Percentiles rank a stretch among this genome's conserved stretches.
Evolutionary conservation across 1,140 invertebrate species (phyloP).

Genomic region (Mylabris phalerata): DNA sequence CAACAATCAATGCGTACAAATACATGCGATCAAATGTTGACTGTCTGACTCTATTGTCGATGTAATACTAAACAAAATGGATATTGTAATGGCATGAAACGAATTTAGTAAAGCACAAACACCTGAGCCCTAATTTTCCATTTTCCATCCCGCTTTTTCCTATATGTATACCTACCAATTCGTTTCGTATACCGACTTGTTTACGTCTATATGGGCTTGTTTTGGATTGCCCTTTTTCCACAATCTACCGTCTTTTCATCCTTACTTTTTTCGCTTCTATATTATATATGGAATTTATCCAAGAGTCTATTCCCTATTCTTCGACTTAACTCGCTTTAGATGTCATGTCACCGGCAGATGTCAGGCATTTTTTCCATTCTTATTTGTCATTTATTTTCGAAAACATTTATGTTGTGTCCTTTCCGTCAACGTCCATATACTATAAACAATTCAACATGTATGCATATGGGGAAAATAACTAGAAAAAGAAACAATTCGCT

Average conservation of each 20-base stretch:
- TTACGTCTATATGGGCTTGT: too few relatives aligned
- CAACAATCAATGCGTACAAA: neutral
- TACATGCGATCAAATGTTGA: neutral
- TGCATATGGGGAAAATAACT: too few relatives aligned
- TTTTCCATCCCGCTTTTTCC: too few relatives aligned
- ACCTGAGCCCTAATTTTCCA: slow-evolving; percentile 9
- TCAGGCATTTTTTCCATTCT: neutral
- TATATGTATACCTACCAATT: too few relatives aligned
- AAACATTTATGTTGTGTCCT: neutral
- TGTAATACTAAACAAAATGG: slow-evolving; percentile 18
- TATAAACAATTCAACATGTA: too few relatives aligned
- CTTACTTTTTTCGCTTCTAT: too few relatives aligned
- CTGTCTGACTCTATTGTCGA: slow-evolving; percentile 13
- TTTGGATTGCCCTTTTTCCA: too few relatives aligned
- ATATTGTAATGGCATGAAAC: slow-evolving; percentile 19
- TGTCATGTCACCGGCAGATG: slow-evolving; percentile 7
- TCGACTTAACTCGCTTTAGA: slow-evolving; percentile 2
- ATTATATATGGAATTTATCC: too few relatives aligned
- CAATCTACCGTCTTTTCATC: too few relatives aligned
- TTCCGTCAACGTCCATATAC: neutral
- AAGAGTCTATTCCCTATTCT: too few relatives aligned
- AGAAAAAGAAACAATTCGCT: neutral
- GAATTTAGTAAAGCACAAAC: slow-evolving; percentile 18
- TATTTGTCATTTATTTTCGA: slow-evolving; percentile 12
- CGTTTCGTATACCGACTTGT: too few relatives aligned